Evolutionary conservation across 2,797 vertebrate species (phyloP).

Genomic region (Hozukius guyotensis): DNA sequence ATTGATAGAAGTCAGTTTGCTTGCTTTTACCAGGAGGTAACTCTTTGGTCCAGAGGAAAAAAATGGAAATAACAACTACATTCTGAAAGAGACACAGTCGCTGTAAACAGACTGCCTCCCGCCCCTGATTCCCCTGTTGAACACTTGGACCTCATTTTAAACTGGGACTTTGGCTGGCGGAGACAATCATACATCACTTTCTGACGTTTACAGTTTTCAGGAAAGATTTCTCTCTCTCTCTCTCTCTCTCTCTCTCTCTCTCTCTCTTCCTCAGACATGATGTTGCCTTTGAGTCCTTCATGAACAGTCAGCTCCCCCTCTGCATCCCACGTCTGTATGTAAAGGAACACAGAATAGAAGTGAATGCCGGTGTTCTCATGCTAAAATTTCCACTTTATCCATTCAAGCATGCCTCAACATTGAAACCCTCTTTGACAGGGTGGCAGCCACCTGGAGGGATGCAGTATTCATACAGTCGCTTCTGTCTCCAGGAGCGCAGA

Average conservation of each 20-base stretch:
- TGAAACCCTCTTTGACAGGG: conserved; percentile 78
- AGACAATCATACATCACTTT: conserved; percentile 25
- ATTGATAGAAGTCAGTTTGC: neutral
- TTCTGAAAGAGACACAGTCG: conserved; percentile 11
- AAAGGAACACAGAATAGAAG: conserved; percentile 47
- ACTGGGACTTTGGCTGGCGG: conserved; percentile 4
- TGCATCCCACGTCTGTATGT: conserved; percentile 38
- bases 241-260: neutral
- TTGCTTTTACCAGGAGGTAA: conserved; percentile 9
- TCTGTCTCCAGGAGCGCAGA: conserved; percentile 71
- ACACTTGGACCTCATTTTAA: conserved; percentile 38
- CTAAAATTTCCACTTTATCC: conserved; percentile 73
- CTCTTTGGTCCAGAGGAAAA: conserved; percentile 11
- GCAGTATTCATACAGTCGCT: conserved; percentile 76
- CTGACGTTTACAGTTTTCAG: neutral
- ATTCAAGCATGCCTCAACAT: conserved; percentile 75
- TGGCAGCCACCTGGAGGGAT: conserved; percentile 69
- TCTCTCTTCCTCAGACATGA: conserved; percentile 16
- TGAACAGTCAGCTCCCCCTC: conserved; percentile 17
- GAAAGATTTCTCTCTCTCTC: conserved; percentile 1
- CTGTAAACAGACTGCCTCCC: conserved; percentile 4
- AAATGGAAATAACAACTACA: conserved; percentile 5
- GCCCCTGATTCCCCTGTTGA: neutral
- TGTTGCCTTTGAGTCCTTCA: conserved; percentile 34
- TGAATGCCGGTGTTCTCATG: conserved; percentile 64